Conservation (phyloP, 1,140 invertebrate species). For the Megathymus violae region DNA sequence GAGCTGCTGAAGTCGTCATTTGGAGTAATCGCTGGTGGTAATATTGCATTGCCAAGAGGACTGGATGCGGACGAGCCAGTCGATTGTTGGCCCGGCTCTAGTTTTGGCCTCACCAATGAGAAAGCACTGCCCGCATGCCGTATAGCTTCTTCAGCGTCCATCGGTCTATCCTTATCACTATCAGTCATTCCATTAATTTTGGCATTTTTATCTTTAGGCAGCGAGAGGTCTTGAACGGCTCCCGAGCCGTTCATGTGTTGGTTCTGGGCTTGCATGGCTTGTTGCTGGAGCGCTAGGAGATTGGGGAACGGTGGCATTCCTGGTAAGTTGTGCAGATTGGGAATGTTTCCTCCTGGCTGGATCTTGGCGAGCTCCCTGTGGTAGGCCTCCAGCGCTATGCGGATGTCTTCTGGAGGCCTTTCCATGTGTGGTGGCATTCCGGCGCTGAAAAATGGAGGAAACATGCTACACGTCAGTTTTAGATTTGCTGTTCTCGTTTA, state of each 20-base stretch:
- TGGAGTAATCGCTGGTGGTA: conserved; percentile 91
- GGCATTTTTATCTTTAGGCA: conserved; percentile 90
- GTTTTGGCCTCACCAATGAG: conserved; percentile 91
- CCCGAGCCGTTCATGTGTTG: conserved; percentile 85
- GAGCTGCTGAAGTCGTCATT: conserved; percentile 90
- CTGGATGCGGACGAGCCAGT: conserved; percentile 88
- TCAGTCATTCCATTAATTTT: conserved; percentile 89
- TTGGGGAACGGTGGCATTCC: conserved; percentile 86
- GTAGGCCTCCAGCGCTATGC: conserved; percentile 95
- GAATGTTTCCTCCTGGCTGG: conserved; percentile 86
- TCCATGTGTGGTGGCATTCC: conserved; percentile 89
- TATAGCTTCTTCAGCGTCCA: conserved; percentile 87
- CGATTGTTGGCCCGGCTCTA: conserved; percentile 88
- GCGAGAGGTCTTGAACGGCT: conserved; percentile 92
- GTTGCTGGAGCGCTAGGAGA: conserved; percentile 89
- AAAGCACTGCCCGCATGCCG: conserved; percentile 93
- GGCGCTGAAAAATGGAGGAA: conserved; percentile 92
- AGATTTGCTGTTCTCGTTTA: conserved; percentile 87
- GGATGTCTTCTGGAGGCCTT: conserved; percentile 88
- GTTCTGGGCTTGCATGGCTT: conserved; percentile 87
- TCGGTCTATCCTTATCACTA: conserved; percentile 86
- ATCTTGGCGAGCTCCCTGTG: conserved; percentile 95
- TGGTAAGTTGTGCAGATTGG: conserved; percentile 85
- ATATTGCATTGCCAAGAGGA: conserved; percentile 91
- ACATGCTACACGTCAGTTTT: conserved; percentile 88